Base-by-base conservation (phyloP, 2,113 vertebrate genomes). In the Gobius niger region DNA sequence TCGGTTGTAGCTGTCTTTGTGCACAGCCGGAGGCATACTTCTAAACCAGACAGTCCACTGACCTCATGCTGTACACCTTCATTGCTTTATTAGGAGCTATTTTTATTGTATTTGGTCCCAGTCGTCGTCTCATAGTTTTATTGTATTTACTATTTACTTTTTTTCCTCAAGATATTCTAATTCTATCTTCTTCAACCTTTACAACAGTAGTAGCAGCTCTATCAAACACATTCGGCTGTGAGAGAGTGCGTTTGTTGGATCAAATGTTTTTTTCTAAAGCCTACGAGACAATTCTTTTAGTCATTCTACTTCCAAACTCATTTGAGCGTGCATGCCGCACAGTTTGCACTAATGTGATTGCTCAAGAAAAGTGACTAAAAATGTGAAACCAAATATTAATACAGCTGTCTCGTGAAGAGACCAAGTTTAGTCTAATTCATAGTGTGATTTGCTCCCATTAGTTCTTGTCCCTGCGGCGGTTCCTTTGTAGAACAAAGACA, bases 401-500 rank as follows among this genome's bases (percentile, higher is more conserved):
- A 56, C 34, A 73, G 44, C 61, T 76, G 77, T 44, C 34, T 60
- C 34, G 54, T 40, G 44, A 44, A 71, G 50, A 41, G 65, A 19
- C 64, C 63, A 47, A n/a, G 64, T 40, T 57, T 71, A 65, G 50
- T 34, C 13, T 71, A 44, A 77, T 61, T 75, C 62, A 70, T 66
- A 61, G 75, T 80, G 73, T 73, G 70, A 80, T 54, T 76, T 70
- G 52, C 12, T 50, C 65, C 68, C 65, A 72, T 81, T 81, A 75
- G 75, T 66, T 14, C 64, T 78, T 72, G 68, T 66, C 63, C 59
- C 19, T 24, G 41, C 47, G 63, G 75, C 67, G 72, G 54, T 54
- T 67, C 73, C 44, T 53, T 72, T 80, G 68, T 69, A 76, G 68
- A 53, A 71, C 56, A 75, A 70, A 76, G 76, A 53, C 60, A 47